These are phyloP conservation scores for Natator depressus DNA, from an alignment of 2,113 vertebrate species.

Conservation along the genomic window DNA sequence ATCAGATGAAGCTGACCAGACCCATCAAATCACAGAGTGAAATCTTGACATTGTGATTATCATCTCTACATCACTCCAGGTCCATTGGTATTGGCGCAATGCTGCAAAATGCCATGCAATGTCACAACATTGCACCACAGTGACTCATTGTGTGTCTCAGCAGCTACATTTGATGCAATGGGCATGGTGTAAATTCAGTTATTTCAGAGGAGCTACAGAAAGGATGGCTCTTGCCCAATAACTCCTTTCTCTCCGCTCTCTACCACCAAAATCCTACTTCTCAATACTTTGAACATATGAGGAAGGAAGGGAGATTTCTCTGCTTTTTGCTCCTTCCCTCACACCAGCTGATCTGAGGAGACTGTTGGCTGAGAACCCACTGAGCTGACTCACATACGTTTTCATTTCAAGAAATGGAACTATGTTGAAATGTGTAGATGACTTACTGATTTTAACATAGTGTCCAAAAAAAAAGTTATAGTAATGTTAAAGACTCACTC, in stretches of 20 bases:
- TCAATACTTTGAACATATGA: neutral
- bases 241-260: neutral
- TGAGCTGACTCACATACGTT: neutral
- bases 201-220: neutral
- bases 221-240: fast-evolving
- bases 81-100: neutral
- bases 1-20: neutral
- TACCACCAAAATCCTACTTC: neutral
- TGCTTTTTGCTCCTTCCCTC: neutral
- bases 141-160: neutral
- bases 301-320: neutral
- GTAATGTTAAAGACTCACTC: neutral
- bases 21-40: neutral
- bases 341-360: neutral
- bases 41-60: neutral
- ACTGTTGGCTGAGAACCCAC: neutral
- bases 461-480: neutral
- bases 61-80: neutral
- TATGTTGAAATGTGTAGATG: neutral
- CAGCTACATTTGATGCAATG: neutral
- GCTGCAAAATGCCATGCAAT: fast-evolving
- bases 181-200: neutral
- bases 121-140: fast-evolving
- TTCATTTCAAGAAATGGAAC: neutral
- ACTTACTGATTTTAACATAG: neutral